Conservation (phyloP, 2,888 invertebrate species). For the Acleris emargana region DNA sequence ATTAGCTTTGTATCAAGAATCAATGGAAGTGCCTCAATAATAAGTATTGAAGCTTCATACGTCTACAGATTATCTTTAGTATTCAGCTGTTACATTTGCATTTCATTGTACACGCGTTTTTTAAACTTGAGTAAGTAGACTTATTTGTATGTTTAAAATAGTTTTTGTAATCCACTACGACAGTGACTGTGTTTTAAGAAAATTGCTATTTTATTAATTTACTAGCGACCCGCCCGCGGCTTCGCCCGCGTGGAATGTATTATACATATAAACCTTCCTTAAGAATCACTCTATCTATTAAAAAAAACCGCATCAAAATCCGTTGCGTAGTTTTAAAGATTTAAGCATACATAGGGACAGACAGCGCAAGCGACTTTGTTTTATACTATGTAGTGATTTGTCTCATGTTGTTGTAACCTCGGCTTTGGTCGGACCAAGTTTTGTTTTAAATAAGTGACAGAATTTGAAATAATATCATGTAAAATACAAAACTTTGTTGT, state of each 20-base stretch:
- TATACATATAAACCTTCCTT: no score
- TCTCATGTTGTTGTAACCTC: slow-evolving; percentile 66
- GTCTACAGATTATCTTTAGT: slow-evolving; percentile 20
- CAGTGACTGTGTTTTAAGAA: slow-evolving; percentile 47
- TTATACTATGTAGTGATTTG: no score
- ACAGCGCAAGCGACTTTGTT: no score
- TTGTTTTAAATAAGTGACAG: slow-evolving; percentile 70
- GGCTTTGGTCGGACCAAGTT: slow-evolving; percentile 76
- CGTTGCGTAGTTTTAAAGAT: no score
- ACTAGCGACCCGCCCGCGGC: no score
- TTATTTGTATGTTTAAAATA: slow-evolving; percentile 30
- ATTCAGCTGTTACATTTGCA: slow-evolving; percentile 23
- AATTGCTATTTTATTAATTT: slow-evolving; percentile 45
- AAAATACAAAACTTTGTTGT: slow-evolving; percentile 64
- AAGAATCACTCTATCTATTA: no score
- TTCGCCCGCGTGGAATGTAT: no score
- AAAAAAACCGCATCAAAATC: no score
- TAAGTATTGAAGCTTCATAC: slow-evolving; percentile 26
- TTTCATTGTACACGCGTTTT: slow-evolving; percentile 28
- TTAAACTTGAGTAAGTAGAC: slow-evolving; percentile 20
- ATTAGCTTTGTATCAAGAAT: slow-evolving; percentile 34
- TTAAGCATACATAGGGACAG: no score
- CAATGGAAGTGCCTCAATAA: slow-evolving; percentile 34
- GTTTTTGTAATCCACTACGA: slow-evolving; percentile 27
- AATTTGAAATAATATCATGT: slow-evolving; percentile 77